Percentiles rank a stretch among this genome's conserved stretches.
phyloP scores from a whole-genome alignment of 1,140 invertebrate species.

The Trichonephila inaurata region DNA sequence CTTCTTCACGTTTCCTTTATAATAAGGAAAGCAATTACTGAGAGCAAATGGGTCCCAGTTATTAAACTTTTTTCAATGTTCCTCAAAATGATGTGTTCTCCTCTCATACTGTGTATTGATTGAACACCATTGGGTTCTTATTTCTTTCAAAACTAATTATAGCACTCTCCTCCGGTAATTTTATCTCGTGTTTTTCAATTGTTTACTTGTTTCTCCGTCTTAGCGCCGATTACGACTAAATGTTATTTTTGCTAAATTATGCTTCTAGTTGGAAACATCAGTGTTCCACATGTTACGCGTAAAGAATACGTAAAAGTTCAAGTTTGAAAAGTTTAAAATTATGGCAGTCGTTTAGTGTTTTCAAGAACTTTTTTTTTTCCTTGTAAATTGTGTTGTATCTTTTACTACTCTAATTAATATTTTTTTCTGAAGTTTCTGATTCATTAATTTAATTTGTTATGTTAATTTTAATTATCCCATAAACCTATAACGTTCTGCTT shows the following conservation, averaged over 20 bases:
- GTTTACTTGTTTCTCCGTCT: not conserved
- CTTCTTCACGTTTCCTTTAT: slow-evolving; percentile 3
- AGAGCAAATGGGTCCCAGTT: not conserved
- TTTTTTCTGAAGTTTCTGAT: too few species aligned
- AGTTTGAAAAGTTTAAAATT: too few species aligned
- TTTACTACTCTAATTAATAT: too few species aligned
- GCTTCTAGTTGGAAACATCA: not conserved
- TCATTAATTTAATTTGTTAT: too few species aligned
- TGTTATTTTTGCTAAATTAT: not conserved
- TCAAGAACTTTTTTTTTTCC: too few species aligned
- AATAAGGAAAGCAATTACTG: not conserved
- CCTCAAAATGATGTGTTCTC: not conserved
- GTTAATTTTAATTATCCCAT: too few species aligned
- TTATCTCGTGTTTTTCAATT: not conserved
- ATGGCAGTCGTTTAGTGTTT: too few species aligned
- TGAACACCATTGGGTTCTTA: not conserved
- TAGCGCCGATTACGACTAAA: not conserved
- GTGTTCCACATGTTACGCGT: too few species aligned
- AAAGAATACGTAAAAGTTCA: too few species aligned
- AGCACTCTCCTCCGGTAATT: not conserved
- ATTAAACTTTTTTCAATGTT: slow-evolving; percentile 1
- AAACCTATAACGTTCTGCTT: too few species aligned
- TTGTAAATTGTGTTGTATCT: too few species aligned
- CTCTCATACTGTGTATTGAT: not conserved
- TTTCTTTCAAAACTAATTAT: slow-evolving; percentile 19